These are phyloP conservation scores for Valencia hispanica DNA, from an alignment of 2,797 vertebrate species.

Conservation along the genomic window DNA sequence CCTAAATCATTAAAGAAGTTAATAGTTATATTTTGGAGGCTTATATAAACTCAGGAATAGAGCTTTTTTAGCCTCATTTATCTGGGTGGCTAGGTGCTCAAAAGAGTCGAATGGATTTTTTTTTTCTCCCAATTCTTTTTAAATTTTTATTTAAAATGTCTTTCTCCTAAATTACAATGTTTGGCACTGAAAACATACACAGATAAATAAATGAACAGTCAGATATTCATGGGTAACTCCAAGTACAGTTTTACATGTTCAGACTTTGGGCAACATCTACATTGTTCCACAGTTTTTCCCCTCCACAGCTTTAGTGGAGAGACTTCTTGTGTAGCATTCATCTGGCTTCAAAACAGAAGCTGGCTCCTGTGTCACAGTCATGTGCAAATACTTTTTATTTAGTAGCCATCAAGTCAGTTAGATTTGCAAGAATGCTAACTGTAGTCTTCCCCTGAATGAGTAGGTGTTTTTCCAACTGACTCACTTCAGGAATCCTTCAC, in stretches of 20 bases:
- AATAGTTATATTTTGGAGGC: no score
- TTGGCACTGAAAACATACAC: constrained; percentile 51
- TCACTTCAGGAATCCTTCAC: constrained; percentile 22
- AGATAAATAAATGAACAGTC: constrained; percentile 49
- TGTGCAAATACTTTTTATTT: neutral
- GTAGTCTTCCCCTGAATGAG: neutral
- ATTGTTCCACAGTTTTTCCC: neutral
- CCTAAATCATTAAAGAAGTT: no score
- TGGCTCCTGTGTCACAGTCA: neutral
- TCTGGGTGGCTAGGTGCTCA: no score
- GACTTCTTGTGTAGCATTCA: neutral
- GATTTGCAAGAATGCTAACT: neutral
- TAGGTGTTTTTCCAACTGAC: neutral
- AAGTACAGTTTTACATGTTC: constrained; percentile 18
- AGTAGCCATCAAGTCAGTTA: neutral
- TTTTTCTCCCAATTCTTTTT: no score
- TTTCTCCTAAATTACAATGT: constrained; percentile 49
- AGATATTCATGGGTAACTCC: constrained; percentile 41
- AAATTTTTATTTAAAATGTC: constrained; percentile 43
- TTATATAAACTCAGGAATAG: no score
- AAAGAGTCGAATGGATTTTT: no score
- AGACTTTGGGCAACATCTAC: constrained; percentile 5
- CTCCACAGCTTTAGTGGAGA: neutral
- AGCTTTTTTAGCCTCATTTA: no score
- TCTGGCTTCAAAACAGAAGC: neutral